A percentile compares a stretch with the other conserved stretches of the same genome.
phyloP scores from a whole-genome alignment of 2,888 invertebrate species.

The Azorinus chamasolen region DNA sequence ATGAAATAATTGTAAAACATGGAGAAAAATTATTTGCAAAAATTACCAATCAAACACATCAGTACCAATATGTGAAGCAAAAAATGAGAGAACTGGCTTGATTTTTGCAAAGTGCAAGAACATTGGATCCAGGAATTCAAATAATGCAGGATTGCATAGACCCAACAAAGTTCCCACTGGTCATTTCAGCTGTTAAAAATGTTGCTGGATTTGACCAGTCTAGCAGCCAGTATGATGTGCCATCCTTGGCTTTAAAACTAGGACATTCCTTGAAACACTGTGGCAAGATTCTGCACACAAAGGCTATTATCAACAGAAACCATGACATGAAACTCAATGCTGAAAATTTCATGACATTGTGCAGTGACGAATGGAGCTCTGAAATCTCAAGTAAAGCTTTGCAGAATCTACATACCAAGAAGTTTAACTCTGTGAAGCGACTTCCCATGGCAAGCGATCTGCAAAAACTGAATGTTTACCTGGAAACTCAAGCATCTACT shows the following conservation, averaged over 20 bases:
- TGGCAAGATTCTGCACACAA: constrained; percentile 3
- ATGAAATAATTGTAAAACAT: constrained; percentile 7
- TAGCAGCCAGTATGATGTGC: constrained; percentile 1
- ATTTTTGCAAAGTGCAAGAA: constrained; percentile 8
- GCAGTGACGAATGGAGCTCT: constrained; percentile 24
- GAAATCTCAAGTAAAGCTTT: constrained; percentile 15
- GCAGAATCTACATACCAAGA: constrained; percentile 8
- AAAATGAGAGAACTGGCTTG: constrained; percentile 32
- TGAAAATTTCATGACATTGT: constrained; percentile 12
- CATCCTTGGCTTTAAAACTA: constrained; percentile 23
- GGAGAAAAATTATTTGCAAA: constrained; percentile 29
- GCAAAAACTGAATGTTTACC: constrained; percentile 5
- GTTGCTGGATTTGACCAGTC: constrained; percentile 15
- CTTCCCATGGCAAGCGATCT: constrained; percentile 31
- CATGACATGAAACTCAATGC: constrained; percentile 3
- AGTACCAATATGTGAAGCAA: constrained; percentile 28
- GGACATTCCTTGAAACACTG: constrained; percentile 24
- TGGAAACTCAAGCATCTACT: constrained; percentile 14
- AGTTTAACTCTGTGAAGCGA: constrained; percentile 13
- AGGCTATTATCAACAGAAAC: constrained; percentile 1
- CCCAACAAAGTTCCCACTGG: neutral
- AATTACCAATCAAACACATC: constrained; percentile 12
- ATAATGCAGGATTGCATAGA: constrained; percentile 24
- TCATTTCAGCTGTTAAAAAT: constrained; percentile 8
- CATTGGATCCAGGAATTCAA: neutral